Evolutionary conservation across 2,888 invertebrate genomes (phyloP).

Genomic region (Leucania comma): DNA sequence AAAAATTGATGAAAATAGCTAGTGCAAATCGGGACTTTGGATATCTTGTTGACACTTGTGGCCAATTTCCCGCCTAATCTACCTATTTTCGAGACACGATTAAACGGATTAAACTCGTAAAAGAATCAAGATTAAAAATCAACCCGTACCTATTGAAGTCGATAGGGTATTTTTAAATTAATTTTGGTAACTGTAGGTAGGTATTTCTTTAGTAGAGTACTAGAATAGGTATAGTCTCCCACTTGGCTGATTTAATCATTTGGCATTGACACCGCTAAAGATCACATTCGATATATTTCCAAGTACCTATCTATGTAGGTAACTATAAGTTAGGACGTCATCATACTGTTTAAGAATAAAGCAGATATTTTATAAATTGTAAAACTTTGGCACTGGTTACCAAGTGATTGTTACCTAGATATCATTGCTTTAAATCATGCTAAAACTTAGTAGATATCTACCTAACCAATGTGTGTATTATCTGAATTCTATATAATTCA

Average conservation of each 20-base stretch:
- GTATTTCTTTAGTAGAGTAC: no score
- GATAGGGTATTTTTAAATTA: no score
- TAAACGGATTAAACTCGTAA: no score
- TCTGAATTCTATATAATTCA: neutral
- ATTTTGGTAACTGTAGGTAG: no score
- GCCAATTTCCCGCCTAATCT: no score
- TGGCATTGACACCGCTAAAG: slow-evolving; percentile 23
- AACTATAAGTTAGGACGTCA: slow-evolving; percentile 1
- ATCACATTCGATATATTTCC: slow-evolving; percentile 12
- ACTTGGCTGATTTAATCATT: slow-evolving; percentile 6
- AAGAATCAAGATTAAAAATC: no score
- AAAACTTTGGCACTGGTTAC: neutral
- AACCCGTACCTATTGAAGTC: no score
- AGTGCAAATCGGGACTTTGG: no score
- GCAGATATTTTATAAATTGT: neutral
- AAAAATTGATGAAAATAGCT: no score
- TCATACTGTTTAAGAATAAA: neutral
- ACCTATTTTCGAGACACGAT: no score
- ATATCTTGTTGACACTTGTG: no score
- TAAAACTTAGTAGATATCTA: no score
- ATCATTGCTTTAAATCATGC: neutral
- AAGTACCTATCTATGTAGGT: neutral
- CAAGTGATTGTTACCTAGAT: neutral
- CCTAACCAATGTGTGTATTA: neutral
- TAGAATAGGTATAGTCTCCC: neutral